phyloP scores from a whole-genome alignment of 2,113 vertebrate species.

The Danio rerio region GRCz12tu NC_133180.1:26540001-26540500 shows the following conservation, averaged over 20 bases:
- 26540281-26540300: background rate
- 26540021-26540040: slow-evolving; percentile 14
- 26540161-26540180: background rate
- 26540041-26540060: slow-evolving; percentile 15
- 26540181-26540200: background rate
- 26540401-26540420: slow-evolving; percentile 29
- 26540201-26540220: background rate
- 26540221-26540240: slow-evolving; percentile 10
- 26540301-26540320: background rate
- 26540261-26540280: background rate
- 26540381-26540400: slow-evolving; percentile 19
- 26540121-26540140: slow-evolving; percentile 41
- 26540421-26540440: background rate
- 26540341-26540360: too few species aligned
- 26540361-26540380: background rate
- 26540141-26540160: slow-evolving; percentile 14
- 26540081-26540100: slow-evolving; percentile 44
- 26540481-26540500: slow-evolving; percentile 37
- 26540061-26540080: slow-evolving; percentile 42
- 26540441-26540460: background rate
- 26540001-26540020: slow-evolving; percentile 1
- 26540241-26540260: slow-evolving; percentile 33
- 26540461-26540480: slow-evolving; percentile 12
- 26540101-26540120: slow-evolving; percentile 44
- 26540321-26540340: background rate